phyloP scores from a whole-genome alignment of 2,888 invertebrate species.

The Pandemis heparana region DNA sequence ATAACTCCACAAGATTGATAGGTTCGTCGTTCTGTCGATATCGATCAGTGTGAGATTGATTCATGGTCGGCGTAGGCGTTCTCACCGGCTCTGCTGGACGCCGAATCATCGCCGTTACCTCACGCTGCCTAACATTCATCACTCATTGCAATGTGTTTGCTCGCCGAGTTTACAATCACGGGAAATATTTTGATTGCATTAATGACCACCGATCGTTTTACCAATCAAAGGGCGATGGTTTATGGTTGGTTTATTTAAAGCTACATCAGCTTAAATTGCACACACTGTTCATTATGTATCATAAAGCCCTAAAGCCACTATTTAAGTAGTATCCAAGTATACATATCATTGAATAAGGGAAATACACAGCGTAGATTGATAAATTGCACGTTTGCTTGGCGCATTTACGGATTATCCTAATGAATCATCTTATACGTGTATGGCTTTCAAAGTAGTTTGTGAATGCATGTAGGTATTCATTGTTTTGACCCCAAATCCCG shows the following conservation, averaged over 20 bases:
- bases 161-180: constrained; percentile 3
- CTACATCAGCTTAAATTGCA: not conserved
- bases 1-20: constrained; percentile 52
- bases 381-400: not conserved
- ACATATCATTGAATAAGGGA: not conserved
- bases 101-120: constrained; percentile 34
- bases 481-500: constrained; percentile 36
- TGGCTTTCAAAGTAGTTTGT: not conserved
- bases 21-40: constrained; percentile 50
- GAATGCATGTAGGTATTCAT: constrained; percentile 25
- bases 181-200: constrained; percentile 14
- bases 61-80: constrained; percentile 53
- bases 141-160: constrained; percentile 46
- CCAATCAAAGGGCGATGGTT: not conserved
- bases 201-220: constrained; percentile 7
- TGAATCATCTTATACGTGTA: not conserved
- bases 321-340: too few relatives aligned
- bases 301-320: too few relatives aligned
- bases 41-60: constrained; percentile 56
- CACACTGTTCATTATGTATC: too few relatives aligned
- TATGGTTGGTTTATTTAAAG: not conserved
- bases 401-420: not conserved
- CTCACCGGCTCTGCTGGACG: constrained; percentile 36
- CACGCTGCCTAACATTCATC: constrained; percentile 46
- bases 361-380: not conserved